Conservation (phyloP, 2,888 invertebrate species). For the Andrena fulva region DNA sequence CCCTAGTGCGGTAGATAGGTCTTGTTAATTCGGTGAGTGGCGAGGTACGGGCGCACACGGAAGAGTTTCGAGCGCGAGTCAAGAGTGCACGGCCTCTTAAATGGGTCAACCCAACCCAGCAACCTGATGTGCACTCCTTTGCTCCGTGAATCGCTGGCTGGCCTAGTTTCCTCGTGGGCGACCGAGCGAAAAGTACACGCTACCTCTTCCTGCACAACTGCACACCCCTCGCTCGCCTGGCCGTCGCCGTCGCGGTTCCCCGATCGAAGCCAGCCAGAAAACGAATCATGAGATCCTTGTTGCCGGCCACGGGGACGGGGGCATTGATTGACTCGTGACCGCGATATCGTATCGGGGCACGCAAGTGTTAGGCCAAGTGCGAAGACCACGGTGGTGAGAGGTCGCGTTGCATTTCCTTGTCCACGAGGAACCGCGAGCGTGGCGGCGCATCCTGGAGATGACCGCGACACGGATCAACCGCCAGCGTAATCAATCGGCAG, state of each 20-base stretch:
- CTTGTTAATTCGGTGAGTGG: conserved; percentile 56
- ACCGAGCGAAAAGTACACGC: conserved; percentile 39
- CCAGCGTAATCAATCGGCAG: not conserved
- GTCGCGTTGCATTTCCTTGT: conserved; percentile 35
- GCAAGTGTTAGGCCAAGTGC: not conserved
- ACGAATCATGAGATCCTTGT: conserved; percentile 26
- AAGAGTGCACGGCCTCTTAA: conserved; percentile 65
- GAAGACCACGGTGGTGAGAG: conserved; percentile 56
- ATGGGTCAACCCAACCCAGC: conserved; percentile 78
- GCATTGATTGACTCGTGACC: conserved; percentile 58
- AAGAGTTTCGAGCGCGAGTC: conserved; percentile 38
- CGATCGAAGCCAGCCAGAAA: conserved; percentile 48
- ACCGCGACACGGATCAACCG: not conserved
- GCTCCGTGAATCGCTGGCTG: conserved; percentile 59
- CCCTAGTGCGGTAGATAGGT: conserved; percentile 36
- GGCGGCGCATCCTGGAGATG: not conserved
- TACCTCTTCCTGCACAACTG: not conserved
- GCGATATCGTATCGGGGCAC: conserved; percentile 28
- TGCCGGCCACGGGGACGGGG: conserved; percentile 21
- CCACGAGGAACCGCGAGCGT: conserved; percentile 19
- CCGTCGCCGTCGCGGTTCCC: conserved; percentile 26
- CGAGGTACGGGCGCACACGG: conserved; percentile 2
- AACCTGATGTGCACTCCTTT: conserved; percentile 64
- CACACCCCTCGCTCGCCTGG: not conserved
- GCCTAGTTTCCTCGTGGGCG: conserved; percentile 64